Base-by-base conservation (phyloP, 2,888 invertebrate species). In the Diploptera punctata region DNA sequence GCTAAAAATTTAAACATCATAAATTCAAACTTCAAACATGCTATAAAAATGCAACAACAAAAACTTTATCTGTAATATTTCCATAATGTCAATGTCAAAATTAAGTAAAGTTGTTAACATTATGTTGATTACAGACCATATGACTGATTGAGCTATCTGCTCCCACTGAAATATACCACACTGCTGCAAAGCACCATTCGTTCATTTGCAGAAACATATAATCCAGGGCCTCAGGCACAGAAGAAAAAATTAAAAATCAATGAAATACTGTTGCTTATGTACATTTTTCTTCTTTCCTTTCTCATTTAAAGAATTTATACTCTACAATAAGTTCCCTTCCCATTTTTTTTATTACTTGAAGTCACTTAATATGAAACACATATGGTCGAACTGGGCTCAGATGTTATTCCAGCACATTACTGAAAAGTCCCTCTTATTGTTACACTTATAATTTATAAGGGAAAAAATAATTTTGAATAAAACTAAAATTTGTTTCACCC, bases 151-250 rank as follows among this genome's bases (percentile, higher is more conserved):
- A 62, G 62, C 62, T 62, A 43, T 43, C 33, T 62, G 24, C 24
- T 52, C 24, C 52, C 52, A 52, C 10, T 52, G 21, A 24, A n/a
- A n/a, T 52, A 21, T 52, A 43, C 62, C 43, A 61, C 24, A 43
- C 43, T 62, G 62, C 62, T 38, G 70, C 47, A 67, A 68, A 72
- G 72, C 72, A 72, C 72, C 72, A 72, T 57, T 38, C 71, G 57
- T 72, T 68, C 72, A 33, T 19, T 67, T 52, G 52, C 52, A 52
- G 9, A 52, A 52, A 52, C 10, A 52, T 52, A 52, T 13, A 21
- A 33, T 38, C 43, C 62, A 62, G 62, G 38, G 62, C 62, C 70
- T 44, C 65, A 70, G 70, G 70, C 70, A 70, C 70, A 62, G 62
- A 70, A 38, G 61, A 47, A 62, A 62, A 70, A 33, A 26, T 49